Conservation (phyloP, 1,140 invertebrate species). For the Apis dorsata region DNA sequence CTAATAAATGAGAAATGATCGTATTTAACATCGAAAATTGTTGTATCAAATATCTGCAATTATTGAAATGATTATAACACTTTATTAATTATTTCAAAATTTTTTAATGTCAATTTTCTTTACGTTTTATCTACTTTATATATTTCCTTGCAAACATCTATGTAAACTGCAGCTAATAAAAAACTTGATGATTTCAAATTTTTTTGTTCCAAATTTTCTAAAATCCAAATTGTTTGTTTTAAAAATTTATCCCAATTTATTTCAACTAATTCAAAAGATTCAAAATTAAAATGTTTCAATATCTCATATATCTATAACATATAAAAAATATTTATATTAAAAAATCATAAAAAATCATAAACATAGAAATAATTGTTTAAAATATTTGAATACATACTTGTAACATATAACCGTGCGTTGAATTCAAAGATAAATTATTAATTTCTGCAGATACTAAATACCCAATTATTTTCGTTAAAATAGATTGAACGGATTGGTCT, state of each 20-base stretch:
- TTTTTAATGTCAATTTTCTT: conserved; percentile 26
- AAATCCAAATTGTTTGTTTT: conserved; percentile 47
- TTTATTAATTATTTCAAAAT: background rate
- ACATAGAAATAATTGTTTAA: too few relatives aligned
- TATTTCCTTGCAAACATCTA: conserved; percentile 64
- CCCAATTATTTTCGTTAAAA: conserved; percentile 70
- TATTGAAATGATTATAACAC: background rate
- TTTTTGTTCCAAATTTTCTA: conserved; percentile 59
- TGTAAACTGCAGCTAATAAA: conserved; percentile 61
- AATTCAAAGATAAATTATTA: conserved; percentile 69
- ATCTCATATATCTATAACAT: conserved; percentile 67
- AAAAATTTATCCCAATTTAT: conserved; percentile 30
- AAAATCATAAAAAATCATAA: background rate
- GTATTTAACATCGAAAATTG: conserved; percentile 30
- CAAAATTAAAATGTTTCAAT: conserved; percentile 50
- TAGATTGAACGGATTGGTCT: conserved; percentile 62
- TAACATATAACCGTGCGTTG: conserved; percentile 76
- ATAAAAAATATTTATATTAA: conserved; percentile 4
- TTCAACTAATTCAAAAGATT: conserved; percentile 1
- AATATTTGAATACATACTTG: conserved; percentile 65
- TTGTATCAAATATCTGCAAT: conserved; percentile 31
- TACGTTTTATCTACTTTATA: conserved; percentile 49
- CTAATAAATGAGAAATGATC: conserved; percentile 52
- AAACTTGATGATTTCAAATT: conserved; percentile 58
- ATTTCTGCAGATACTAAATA: conserved; percentile 45